Evolutionary conservation across 2,888 invertebrate species (phyloP).

Genomic region (Dusona sp.): DNA sequence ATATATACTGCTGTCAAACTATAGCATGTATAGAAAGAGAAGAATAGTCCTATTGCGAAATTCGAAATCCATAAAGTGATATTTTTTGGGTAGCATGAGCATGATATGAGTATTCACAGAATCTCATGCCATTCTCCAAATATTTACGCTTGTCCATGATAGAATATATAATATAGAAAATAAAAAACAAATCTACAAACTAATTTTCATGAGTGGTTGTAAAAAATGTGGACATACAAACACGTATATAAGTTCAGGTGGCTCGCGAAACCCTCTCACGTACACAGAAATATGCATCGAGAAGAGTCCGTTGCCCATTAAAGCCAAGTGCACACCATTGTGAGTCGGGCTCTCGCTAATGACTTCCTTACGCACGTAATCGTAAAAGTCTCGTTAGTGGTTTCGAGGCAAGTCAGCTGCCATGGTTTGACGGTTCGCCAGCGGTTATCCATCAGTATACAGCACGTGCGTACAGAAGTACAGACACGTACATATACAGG

Average conservation of each 20-base stretch:
- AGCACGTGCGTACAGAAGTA: not conserved
- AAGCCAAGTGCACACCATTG: constrained; percentile 45
- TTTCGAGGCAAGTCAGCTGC: constrained; percentile 60
- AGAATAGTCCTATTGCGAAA: too few relatives aligned
- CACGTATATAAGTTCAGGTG: not conserved
- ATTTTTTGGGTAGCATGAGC: too few relatives aligned
- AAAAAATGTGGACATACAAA: not conserved
- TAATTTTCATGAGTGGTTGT: constrained; percentile 16
- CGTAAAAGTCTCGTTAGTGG: constrained; percentile 72
- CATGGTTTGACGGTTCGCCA: constrained; percentile 50
- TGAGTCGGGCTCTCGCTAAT: constrained; percentile 64
- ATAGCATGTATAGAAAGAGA: not conserved
- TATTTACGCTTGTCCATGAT: not conserved
- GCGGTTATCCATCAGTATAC: constrained; percentile 36
- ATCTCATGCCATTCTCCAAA: too few relatives aligned
- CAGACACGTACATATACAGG: not conserved
- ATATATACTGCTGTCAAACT: not conserved
- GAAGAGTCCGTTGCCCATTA: constrained; percentile 65
- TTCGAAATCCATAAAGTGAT: too few relatives aligned
- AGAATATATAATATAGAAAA: not conserved
- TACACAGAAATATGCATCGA: constrained; percentile 25
- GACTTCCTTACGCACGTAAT: constrained; percentile 72
- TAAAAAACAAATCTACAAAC: not conserved
- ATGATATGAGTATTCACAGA: too few relatives aligned
- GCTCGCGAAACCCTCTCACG: constrained; percentile 20